Percentiles rank a stretch among this genome's conserved stretches.
phyloP scores from a whole-genome alignment of 2,797 vertebrate species.

The Vireo griseus region DNA sequence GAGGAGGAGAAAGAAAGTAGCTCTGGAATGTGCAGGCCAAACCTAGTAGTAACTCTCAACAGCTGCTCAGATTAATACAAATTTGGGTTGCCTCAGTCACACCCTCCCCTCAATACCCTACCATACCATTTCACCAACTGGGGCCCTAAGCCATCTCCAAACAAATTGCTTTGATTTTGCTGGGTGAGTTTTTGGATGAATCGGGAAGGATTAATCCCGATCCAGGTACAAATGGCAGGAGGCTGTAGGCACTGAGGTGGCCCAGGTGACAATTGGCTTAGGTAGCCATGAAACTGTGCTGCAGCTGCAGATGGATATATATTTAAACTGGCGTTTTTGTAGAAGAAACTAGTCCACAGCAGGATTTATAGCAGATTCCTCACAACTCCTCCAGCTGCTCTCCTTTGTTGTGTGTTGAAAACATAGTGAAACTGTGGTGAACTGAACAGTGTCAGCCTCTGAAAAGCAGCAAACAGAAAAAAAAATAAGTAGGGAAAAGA shows the following conservation, averaged over 20 bases:
- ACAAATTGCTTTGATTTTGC: neutral
- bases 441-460: neutral
- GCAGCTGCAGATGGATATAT: neutral
- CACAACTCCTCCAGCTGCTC: neutral
- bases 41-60: neutral
- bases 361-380: neutral
- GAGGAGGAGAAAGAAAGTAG: neutral
- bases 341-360: neutral
- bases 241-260: no score
- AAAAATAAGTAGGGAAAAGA: neutral
- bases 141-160: neutral
- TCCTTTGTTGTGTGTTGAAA: neutral
- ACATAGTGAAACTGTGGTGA: neutral
- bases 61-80: neutral
- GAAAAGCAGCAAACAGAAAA: neutral
- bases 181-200: neutral
- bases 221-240: neutral
- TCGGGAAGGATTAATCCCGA: neutral
- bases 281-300: neutral
- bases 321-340: neutral
- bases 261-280: neutral
- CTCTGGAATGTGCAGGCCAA: neutral
- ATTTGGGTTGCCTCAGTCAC: neutral
- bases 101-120: neutral
- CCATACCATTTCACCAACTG: neutral